phyloP scores from a whole-genome alignment of 1,140 invertebrate species.

The Sogatella furcifera region DNA sequence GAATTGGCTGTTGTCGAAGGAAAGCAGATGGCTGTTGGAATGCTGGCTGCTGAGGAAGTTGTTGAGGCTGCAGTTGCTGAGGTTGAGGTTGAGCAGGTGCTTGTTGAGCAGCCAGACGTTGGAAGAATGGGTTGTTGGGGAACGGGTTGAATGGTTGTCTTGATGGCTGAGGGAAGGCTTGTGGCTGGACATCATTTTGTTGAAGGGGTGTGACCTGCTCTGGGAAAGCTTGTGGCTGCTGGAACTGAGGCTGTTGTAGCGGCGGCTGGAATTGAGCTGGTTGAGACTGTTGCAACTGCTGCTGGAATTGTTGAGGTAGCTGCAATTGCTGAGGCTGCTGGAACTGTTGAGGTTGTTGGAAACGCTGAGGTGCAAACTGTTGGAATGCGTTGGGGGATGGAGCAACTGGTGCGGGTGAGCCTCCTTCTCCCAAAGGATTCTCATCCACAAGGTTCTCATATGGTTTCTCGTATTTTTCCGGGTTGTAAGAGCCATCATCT shows the following conservation, averaged over 20 bases:
- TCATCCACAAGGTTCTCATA: constrained; percentile 1
- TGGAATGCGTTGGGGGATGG: not conserved
- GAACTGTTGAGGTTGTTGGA: not conserved
- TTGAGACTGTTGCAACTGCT: not conserved
- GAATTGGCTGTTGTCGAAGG: not conserved
- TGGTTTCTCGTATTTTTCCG: constrained; percentile 12
- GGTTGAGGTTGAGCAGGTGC: not conserved
- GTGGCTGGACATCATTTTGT: not conserved
- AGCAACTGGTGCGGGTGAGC: not conserved
- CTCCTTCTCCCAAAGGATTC: not conserved
- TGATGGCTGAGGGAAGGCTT: not conserved
- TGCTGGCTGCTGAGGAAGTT: not conserved
- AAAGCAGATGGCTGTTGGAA: not conserved
- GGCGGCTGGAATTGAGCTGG: not conserved
- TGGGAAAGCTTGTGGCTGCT: not conserved
- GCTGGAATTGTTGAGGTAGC: not conserved
- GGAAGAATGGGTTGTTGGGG: not conserved
- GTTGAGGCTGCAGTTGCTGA: not conserved
- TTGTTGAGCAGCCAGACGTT: not conserved
- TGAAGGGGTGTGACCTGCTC: not conserved
- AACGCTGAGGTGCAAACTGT: not conserved
- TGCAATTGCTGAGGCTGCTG: not conserved
- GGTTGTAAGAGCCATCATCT: constrained; percentile 11
- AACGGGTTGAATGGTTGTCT: not conserved
- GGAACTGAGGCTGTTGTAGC: not conserved